These are phyloP conservation scores for Heliconius erato DNA, from an alignment of 2,888 invertebrate genomes.

Conservation along the genomic window DNA sequence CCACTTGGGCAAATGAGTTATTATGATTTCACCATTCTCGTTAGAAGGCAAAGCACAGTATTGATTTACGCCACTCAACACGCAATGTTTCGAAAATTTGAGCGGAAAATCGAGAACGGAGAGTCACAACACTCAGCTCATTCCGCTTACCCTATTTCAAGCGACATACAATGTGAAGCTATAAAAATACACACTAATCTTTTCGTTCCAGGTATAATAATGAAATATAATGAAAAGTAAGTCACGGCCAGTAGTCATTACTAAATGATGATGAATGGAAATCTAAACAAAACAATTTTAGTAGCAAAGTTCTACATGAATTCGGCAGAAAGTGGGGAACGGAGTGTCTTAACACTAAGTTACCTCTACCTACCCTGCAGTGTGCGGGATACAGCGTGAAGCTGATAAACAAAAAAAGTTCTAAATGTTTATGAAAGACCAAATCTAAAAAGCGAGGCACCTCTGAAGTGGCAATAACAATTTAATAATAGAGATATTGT, in stretches of 20 bases:
- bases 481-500: constrained; percentile 16
- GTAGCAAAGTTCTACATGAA: neutral
- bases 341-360: too few relatives aligned
- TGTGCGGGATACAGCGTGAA: too few relatives aligned
- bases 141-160: neutral
- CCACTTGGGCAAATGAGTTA: too few relatives aligned
- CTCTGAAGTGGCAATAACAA: neutral
- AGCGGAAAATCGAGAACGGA: neutral
- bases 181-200: neutral
- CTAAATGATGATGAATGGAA: neutral
- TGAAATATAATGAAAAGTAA: neutral
- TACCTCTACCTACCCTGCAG: too few relatives aligned
- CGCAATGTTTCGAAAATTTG: neutral
- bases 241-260: neutral
- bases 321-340: too few relatives aligned
- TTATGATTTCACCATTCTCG: too few relatives aligned
- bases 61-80: too few relatives aligned
- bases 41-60: too few relatives aligned
- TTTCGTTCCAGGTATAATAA: neutral
- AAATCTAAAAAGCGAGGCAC: neutral
- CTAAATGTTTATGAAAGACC: neutral
- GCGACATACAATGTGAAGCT: neutral
- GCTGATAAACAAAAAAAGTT: neutral
- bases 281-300: neutral
- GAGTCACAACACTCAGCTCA: neutral